A percentile compares a stretch with the other conserved stretches of the same genome.
Evolutionary conservation across 2,888 invertebrate genomes (phyloP).

Genomic region (Rhyacophila evoluta): DNA sequence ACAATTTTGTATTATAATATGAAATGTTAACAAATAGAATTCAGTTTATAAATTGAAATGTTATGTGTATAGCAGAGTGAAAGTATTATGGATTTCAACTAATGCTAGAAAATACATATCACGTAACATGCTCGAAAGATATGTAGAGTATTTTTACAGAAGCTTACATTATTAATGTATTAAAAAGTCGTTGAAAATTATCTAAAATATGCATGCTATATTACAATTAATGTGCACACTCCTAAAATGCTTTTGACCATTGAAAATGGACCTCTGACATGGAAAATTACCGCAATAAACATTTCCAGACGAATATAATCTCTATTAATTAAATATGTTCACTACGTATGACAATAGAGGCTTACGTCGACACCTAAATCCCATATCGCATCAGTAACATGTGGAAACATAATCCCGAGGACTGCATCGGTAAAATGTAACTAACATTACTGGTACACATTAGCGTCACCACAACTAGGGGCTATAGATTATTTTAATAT

Average conservation of each 20-base stretch:
- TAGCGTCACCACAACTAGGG: neutral
- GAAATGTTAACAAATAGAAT: too few relatives aligned
- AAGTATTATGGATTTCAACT: too few relatives aligned
- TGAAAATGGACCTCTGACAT: neutral
- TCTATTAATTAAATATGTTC: conserved; percentile 22
- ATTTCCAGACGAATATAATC: conserved; percentile 22
- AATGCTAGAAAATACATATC: too few relatives aligned
- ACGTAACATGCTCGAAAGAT: too few relatives aligned
- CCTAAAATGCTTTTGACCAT: neutral
- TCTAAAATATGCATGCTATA: too few relatives aligned
- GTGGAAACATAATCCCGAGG: conserved; percentile 36
- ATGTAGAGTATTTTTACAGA: too few relatives aligned
- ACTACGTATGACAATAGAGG: conserved; percentile 27
- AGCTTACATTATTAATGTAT: too few relatives aligned
- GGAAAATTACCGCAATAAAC: conserved; percentile 16
- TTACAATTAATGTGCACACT: too few relatives aligned
- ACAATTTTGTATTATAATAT: too few relatives aligned
- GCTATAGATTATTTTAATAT: neutral
- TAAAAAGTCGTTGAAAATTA: too few relatives aligned
- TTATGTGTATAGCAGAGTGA: too few relatives aligned
- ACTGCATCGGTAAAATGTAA: conserved; percentile 9
- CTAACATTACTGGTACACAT: conserved; percentile 11
- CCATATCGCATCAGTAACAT: conserved; percentile 41
- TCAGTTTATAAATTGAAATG: too few relatives aligned
- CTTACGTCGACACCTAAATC: conserved; percentile 45